Percentiles rank a stretch among this genome's conserved stretches.
phyloP scores from a whole-genome alignment of 2,797 vertebrate species.

The Falco novaeseelandiae region DNA sequence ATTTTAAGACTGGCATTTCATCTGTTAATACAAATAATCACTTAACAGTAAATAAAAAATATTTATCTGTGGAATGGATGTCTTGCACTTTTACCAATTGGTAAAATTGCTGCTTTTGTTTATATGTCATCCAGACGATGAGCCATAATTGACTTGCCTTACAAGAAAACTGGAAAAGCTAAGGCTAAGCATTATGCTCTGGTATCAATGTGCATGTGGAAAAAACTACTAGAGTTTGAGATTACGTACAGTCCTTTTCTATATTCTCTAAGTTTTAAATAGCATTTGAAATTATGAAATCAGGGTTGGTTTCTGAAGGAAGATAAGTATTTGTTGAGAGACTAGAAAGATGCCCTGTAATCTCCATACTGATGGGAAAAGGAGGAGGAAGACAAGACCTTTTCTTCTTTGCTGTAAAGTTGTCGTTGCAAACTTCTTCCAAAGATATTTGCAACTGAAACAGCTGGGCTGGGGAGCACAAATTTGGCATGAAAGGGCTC shows the following conservation, averaged over 20 bases:
- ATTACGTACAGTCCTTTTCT: background rate
- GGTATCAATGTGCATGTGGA: too few relatives aligned
- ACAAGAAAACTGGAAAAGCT: background rate
- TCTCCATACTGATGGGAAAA: too few relatives aligned
- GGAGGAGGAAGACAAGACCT: background rate
- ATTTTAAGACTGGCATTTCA: background rate
- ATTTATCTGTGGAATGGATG: background rate
- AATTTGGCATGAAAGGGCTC: background rate
- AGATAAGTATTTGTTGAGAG: background rate
- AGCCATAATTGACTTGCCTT: background rate
- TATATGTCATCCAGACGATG: background rate
- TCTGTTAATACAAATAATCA: background rate
- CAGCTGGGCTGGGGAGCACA: background rate
- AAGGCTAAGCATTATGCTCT: background rate
- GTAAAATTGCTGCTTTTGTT: background rate
- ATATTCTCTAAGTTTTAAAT: background rate
- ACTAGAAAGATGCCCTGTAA: background rate
- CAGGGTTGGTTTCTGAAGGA: background rate
- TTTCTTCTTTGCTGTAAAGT: background rate
- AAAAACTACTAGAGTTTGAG: background rate
- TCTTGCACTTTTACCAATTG: background rate
- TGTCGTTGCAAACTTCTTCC: background rate
- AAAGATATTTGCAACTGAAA: background rate
- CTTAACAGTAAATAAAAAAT: background rate
- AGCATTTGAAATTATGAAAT: background rate